Evolutionary conservation across 2,888 invertebrate species (phyloP).

Genomic region (Xanthia icteritia): DNA sequence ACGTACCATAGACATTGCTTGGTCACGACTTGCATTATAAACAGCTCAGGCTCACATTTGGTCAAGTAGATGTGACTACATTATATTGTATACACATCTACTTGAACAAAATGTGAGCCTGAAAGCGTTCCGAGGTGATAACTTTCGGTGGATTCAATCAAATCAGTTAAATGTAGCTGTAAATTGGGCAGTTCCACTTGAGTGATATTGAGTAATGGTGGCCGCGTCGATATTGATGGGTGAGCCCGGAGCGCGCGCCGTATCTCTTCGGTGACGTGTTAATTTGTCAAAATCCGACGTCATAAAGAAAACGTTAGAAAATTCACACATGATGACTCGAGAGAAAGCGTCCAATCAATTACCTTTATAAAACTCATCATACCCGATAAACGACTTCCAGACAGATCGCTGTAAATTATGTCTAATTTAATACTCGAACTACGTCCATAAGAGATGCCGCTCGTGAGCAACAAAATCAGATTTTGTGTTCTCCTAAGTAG

Average conservation of each 20-base stretch:
- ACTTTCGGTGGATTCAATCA: conserved; percentile 86
- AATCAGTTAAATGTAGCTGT: conserved; percentile 89
- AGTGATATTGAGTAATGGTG: conserved; percentile 88
- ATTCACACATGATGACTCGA: conserved; percentile 69
- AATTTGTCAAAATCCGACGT: conserved; percentile 86
- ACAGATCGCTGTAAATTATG: conserved; percentile 27
- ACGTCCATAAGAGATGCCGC: conserved; percentile 48
- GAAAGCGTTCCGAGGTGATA: conserved; percentile 75
- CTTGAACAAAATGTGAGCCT: conserved; percentile 66
- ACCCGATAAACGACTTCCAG: conserved; percentile 15
- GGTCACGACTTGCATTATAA: conserved; percentile 38
- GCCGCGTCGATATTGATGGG: conserved; percentile 86
- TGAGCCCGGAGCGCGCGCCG: conserved; percentile 77
- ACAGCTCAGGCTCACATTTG: too few species aligned
- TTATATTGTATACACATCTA: conserved; percentile 48
- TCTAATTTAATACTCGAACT: conserved; percentile 48
- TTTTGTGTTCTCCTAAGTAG: conserved; percentile 80
- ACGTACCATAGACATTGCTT: conserved; percentile 53
- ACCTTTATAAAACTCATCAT: conserved; percentile 40
- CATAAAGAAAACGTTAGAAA: conserved; percentile 83
- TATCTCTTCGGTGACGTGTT: conserved; percentile 83
- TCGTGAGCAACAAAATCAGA: conserved; percentile 73
- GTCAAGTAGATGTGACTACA: too few species aligned
- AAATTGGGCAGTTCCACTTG: conserved; percentile 89
- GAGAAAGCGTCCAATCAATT: conserved; percentile 59